Percentiles rank a stretch among this genome's conserved stretches.
Conservation (phyloP, 2,797 vertebrate species). For the Leucoraja ocellata region DNA sequence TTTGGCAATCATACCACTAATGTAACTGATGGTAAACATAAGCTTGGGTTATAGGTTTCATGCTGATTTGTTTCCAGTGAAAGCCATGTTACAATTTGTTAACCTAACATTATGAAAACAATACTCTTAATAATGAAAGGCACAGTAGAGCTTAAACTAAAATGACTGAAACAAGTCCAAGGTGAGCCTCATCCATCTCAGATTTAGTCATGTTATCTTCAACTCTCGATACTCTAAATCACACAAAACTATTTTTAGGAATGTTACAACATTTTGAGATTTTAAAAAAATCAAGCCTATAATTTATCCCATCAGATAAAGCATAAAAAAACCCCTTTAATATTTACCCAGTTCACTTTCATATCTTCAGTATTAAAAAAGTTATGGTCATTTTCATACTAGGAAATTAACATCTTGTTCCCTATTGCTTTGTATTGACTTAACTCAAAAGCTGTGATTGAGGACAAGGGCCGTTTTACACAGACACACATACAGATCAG, state of each 20-base stretch:
- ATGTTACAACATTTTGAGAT: too few relatives aligned
- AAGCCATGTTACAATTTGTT: neutral
- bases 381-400: too few relatives aligned
- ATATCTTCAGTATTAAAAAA: too few relatives aligned
- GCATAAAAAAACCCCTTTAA: too few relatives aligned
- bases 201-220: neutral
- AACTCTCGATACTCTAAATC: neutral
- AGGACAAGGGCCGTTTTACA: too few relatives aligned
- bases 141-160: neutral
- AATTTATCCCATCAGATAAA: too few relatives aligned
- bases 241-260: neutral
- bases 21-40: slow-evolving; percentile 19
- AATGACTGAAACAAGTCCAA: neutral
- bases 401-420: too few relatives aligned
- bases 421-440: too few relatives aligned
- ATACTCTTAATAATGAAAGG: slow-evolving; percentile 19
- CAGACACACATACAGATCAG: too few relatives aligned
- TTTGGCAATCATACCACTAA: neutral
- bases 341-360: too few relatives aligned
- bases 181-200: neutral
- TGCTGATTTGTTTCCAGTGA: slow-evolving; percentile 7
- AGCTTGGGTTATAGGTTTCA: neutral
- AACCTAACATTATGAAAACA: neutral
- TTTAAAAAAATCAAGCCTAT: too few relatives aligned
- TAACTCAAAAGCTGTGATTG: too few relatives aligned